Evolutionary conservation across 2,113 vertebrate species (phyloP), one percentile per base, ranked within the genome.

Genomic region (Chroicocephalus ridibundus): DNA sequence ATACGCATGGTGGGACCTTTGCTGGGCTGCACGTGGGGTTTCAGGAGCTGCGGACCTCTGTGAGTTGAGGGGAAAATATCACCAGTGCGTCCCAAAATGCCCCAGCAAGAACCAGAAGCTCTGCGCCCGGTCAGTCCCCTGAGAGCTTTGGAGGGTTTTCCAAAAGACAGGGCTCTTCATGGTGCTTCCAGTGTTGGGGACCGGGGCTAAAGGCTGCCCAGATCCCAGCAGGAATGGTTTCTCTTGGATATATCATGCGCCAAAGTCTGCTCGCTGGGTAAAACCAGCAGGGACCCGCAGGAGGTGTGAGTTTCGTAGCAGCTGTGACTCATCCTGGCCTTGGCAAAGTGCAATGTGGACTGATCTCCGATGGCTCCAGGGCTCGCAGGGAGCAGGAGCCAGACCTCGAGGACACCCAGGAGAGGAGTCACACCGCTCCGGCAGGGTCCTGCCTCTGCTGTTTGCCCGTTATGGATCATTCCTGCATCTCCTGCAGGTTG

Each of bases 1-100:
- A 25, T 11, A 5, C 0, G 10, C 0, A 3, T 6, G 62, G 49
- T 21, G 49, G 62, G 36, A 57, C 36, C 47, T 61, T 31, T 34
- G 62, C 55, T 36, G 15, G 13, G 61, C 68, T 11, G 17, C 61
- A 15, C 0, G 1, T 6, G n/a, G 42, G 26, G 17, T 15, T 55
- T 75, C 12, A 22, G 69, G 70, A 69, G n/a, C 61, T 62, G 62
- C 60, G n/a, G 31, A 10, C 17, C 10, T 25, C 21, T 14, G 12
- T 14, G n/a, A 36, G 47, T 42, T 27, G 21, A 62, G n/a, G 38
- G 76, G 36, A 26, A 68, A 74, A 68, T 26, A 20, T 6, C 69
- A 69, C 17, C 61, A 42, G 14, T 2, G 1, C 5, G 15, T 29
- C 62, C 62, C 70, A 64, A 51, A 69, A 21, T 21, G n/a, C 22